Evolutionary conservation across 2,797 vertebrate genomes (phyloP), one percentile per base, ranked within the genome.

Genomic region (Aplochiton taeniatus): DNA sequence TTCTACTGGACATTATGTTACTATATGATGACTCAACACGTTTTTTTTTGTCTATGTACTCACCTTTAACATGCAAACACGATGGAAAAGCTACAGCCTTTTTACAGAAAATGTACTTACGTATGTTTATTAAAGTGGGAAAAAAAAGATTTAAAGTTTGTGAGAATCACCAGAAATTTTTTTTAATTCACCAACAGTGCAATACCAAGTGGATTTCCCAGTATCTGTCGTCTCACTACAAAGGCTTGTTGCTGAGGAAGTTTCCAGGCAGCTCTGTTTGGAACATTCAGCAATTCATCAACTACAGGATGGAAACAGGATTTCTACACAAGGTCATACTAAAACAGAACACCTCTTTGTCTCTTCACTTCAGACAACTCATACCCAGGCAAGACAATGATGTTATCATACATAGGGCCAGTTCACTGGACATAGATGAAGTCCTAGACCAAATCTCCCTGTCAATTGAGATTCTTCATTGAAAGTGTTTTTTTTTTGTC

Each of bases 251-350:
- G 52, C 65, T 68, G 66, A 89, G 89, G 87, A 90, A 89, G 84
- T 78, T 81, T 83, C 71, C 73, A 43, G 76, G 85, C 83, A 83
- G 78, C 78, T 76, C 79, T 76, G 79, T 81, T 83, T 66, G 83
- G 84, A 83, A 90, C 83, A 77, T 76, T 88, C 70, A 46, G 58
- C 77, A 73, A 89, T 87, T 84, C 74, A 83, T 90, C 78, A 75
- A 74, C 86, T 74, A 79, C 75, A 68, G 63, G 81, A 68, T 69
- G 87, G 90, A 91, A 88, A 85, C 84, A 81, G 85, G 79, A 82
- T 81, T 78, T 86, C 77, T 58, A 77, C 76, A 75, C 88, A 89
- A 90, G 89, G 89, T 81, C 86, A 69, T 85, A 84, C 59, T 68
- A 77, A 81, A 87, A 87, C 83, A 82, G 66, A 50, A 50, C 54